Base-by-base conservation (phyloP, 1,140 invertebrate genomes). In the Drosophila kohkoa region DNA sequence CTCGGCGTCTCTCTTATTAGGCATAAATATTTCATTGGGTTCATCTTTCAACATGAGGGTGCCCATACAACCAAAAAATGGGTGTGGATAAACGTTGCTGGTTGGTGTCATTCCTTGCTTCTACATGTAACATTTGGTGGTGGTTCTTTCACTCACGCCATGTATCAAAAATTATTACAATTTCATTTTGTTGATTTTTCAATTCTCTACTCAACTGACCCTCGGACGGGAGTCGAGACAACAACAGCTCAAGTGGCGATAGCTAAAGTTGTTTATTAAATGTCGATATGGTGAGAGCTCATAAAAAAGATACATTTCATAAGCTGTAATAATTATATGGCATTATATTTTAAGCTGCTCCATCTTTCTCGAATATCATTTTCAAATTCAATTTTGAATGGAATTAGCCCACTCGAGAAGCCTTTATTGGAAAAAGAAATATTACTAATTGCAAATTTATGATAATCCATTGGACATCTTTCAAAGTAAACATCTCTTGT, bases 11-110 rank as follows among this genome's bases (percentile, higher is more conserved):
- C 32, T 62, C 71, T 85, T 88, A 88, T 88, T 85, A 81, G 85
- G 71, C 78, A 71, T 78, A 80, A 76, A 68, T 67, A 45, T 81
- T 89, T 89, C 78, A 88, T 88, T 89, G 77, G 67, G 71, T 71
- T 78, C 80, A 64, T 70, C 63, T 74, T 70, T 20, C 59, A 64
- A 1, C 35, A 83, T 89, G 83, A 89, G 85, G 85, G 83, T 83
- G 82, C 69, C 62, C 68, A 71, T 32, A 64, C 49, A 60, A 51
- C 25, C 15, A 7, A 38, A 38, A 15, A 35, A 48, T 32, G 51
- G 51, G 55, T 69, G 57, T 57, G 46, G 45, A 35, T 69, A 49
- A 64, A 52, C 41, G 41, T 43, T 43, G 41, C 2, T 43, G 55
- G 32, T 51, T 75, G 70, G 32, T 65, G 48, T 46, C 59, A 62